These are phyloP conservation scores for Amphipoea lucens DNA, from an alignment of 2,888 invertebrate genomes.

Conservation along the genomic window DNA sequence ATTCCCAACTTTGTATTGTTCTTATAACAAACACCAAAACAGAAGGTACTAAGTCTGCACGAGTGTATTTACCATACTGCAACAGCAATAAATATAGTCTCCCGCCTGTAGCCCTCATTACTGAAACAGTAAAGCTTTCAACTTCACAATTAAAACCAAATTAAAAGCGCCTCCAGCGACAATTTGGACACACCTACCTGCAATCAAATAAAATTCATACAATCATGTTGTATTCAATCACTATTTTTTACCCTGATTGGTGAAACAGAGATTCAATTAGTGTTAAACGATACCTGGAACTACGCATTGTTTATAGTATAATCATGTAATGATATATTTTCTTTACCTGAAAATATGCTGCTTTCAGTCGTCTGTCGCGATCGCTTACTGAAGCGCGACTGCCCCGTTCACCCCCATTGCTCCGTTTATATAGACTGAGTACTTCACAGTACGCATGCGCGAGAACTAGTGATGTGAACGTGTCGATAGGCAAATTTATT, in stretches of 20 bases:
- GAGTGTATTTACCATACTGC: background rate
- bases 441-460: constrained; percentile 75
- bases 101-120: constrained; percentile 25
- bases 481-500: constrained; percentile 62
- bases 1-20: background rate
- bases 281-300: background rate
- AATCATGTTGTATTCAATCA: background rate
- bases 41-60: background rate
- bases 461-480: constrained; percentile 65
- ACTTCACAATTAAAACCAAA: constrained; percentile 52
- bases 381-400: constrained; percentile 32
- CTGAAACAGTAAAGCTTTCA: constrained; percentile 39
- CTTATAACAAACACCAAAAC: too few species aligned
- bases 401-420: constrained; percentile 19
- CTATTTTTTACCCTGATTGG: constrained; percentile 2
- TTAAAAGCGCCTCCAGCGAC: constrained; percentile 27
- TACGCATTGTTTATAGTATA: background rate
- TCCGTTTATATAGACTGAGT: constrained; percentile 51
- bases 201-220: background rate
- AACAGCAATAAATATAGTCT: background rate
- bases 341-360: background rate
- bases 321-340: background rate
- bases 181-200: background rate
- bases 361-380: background rate
- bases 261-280: background rate